Conservation (phyloP, 53 echinoderm and acorn worm species). For the Paracentrotus lividus region DNA sequence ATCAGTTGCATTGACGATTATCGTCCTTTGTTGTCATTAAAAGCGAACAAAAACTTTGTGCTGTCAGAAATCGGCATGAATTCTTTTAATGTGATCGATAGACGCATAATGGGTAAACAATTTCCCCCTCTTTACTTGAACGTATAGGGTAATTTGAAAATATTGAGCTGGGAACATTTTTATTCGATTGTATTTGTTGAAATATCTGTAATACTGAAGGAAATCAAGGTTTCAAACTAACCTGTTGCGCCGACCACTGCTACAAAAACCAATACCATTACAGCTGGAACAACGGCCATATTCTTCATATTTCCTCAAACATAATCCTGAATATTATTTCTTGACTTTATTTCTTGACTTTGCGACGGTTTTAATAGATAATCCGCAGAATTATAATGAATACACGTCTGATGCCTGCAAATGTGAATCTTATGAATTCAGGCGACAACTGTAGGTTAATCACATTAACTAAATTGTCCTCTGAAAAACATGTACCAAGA, state of each 20-base stretch:
- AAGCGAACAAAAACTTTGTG: no score
- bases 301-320: background rate
- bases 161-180: no score
- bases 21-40: no score
- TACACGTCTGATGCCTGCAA: background rate
- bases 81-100: no score
- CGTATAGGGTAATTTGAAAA: no score
- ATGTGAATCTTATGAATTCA: no score
- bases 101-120: no score
- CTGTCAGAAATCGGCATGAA: no score
- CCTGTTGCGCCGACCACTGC: background rate
- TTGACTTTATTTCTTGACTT: background rate
- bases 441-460: background rate
- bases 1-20: no score
- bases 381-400: background rate
- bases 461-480: background rate
- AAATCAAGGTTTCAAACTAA: background rate
- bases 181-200: no score
- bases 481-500: background rate
- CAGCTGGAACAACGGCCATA: background rate
- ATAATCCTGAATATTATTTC: background rate
- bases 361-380: background rate
- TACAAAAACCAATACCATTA: background rate
- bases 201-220: background rate
- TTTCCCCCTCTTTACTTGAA: no score